Evolutionary conservation across 2,113 vertebrate genomes (phyloP), one percentile per base, ranked within the genome.

Genomic region (Emydocephalus ijimae): DNA sequence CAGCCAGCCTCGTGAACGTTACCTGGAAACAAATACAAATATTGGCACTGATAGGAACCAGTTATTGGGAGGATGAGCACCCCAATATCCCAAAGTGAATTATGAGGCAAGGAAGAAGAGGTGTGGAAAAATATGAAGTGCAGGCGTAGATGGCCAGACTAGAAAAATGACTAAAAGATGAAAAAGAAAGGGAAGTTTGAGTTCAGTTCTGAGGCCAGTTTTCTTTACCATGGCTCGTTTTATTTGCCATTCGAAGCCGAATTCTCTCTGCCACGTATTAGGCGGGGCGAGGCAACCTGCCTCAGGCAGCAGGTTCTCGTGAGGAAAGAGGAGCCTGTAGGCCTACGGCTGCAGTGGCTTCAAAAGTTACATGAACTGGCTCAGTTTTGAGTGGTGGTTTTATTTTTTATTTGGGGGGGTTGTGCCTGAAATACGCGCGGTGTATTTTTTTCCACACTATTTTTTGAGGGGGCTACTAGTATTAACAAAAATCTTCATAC

Each of bases 361-460:
- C 55, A 4, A 89, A 1, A 5, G 11, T 26, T 61, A 61, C 57
- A 64, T 12, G 23, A 45, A 23, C 34, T 29, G 23, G 4, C 43
- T 89, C 2, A 1, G 50, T n/a, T n/a, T 29, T 1, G 39, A 39
- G 39, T 5, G 20, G 56, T 21, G 29, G 12, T 5, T 55, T 55
- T 55, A 18, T 5, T 55, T 55, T 55, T 20, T 56, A n/a, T 45
- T 45, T 45, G 2, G 2, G 12, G 54, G 3, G 4, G 15, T n/a
- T 29, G 4, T 5, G 48, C 5, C 8, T 23, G 20, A 11, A 39
- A 23, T 4, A 57, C 3, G 8, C 1, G 2, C n/a, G 14, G 0
- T 26, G 48, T 43, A 1, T 45, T 48, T 85, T 24, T 18, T 29
- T 5, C 4, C 85, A 14, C 69, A 81, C 39, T 39, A 45, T 39